Base-by-base conservation (phyloP, 2,888 invertebrate species). In the Clitarchus hookeri region DNA sequence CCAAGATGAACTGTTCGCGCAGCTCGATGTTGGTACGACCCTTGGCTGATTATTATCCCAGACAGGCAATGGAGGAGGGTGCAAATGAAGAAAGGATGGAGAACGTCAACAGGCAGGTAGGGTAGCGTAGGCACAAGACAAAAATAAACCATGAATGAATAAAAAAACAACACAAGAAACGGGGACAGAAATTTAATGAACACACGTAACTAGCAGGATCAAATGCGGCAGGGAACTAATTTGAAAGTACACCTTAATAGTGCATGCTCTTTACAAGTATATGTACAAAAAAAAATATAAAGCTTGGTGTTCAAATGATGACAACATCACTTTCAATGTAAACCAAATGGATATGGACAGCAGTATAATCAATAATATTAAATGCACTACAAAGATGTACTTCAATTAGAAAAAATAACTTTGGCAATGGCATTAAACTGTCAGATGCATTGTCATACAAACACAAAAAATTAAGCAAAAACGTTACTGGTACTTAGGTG, bases 1-100 rank as follows among this genome's bases (percentile, higher is more conserved):
- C 98, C 94, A 99, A 94, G 92, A 98, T 98, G 94, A 99, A 99
- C 94, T 98, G 98, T 93, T 99, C 99, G 92, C 99, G 96, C 92
- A 99, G 96, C 94, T 99, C 99, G 94, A 99, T 97, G 95, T 99
- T 99, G 93, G 99, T 99, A 94, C 99, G 97, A 94, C 99, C 99
- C 95, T 99, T 98, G 94, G 99, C 99, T 99, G 85, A 82, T 36
- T 82, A 82, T 65, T n/a, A 11, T 65, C 65, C 36, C 82, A 16
- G 36, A 27, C 85, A 78, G 65, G 82, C 80, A 48, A 26, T 48
- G 84, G 78, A 65, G 65, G 79, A 79, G 82, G 84, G 27, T 36
- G 78, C 82, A 53, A 79, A 44, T 83, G 48, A 48, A n/a, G 84
- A 48, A 53, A n/a, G 82, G 86, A 54, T 44, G 83, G 23, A 79